Evolutionary conservation across 1,140 invertebrate genomes (phyloP).

Genomic region (Philaenus spumarius): DNA sequence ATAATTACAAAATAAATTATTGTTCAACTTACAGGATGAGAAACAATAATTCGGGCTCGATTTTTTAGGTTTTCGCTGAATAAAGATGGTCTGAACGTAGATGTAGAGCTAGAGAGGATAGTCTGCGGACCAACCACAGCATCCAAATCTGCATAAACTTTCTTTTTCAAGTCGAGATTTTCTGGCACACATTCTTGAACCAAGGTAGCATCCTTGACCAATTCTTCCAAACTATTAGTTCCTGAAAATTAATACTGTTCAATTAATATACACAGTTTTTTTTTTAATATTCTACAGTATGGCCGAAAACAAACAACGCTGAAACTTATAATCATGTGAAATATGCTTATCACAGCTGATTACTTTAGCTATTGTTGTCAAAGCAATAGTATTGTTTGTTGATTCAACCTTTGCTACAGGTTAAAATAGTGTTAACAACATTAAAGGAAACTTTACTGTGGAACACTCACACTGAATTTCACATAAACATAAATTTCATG

Average conservation of each 20-base stretch:
- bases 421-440: too few relatives aligned
- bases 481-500: too few relatives aligned
- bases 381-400: too few relatives aligned
- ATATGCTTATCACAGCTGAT: too few relatives aligned
- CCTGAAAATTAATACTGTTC: conserved; percentile 43
- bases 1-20: not conserved
- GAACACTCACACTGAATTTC: too few relatives aligned
- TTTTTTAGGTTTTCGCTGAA: conserved; percentile 76
- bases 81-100: conserved; percentile 78
- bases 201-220: conserved; percentile 63
- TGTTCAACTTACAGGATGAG: conserved; percentile 68
- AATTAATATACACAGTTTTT: too few relatives aligned
- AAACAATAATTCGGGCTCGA: conserved; percentile 65
- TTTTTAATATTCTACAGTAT: too few relatives aligned
- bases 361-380: too few relatives aligned
- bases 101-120: conserved; percentile 86
- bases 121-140: conserved; percentile 59
- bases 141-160: conserved; percentile 74
- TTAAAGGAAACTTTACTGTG: too few relatives aligned
- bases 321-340: too few relatives aligned
- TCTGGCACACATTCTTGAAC: conserved; percentile 92
- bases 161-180: conserved; percentile 73
- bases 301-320: too few relatives aligned
- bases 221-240: conserved; percentile 53
- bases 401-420: too few relatives aligned